These are phyloP conservation scores for Oncorhynchus kisutch DNA, from an alignment of 2,113 vertebrate genomes.

Conservation along the genomic window DNA sequence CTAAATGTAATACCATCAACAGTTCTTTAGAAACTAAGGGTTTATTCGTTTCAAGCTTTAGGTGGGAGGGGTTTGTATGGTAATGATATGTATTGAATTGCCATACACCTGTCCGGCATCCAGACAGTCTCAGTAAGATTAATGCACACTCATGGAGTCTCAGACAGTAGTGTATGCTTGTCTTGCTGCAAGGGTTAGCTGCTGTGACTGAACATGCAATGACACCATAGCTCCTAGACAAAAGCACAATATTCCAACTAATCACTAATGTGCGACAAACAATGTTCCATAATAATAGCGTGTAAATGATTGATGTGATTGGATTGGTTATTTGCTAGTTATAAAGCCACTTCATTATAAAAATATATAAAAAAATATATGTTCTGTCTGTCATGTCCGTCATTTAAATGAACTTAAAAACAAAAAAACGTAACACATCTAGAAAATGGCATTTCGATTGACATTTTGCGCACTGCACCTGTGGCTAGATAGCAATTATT, in stretches of 20 bases:
- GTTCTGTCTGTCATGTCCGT: too few species aligned
- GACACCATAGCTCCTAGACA: not conserved
- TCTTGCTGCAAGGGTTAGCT: not conserved
- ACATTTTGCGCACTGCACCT: slow-evolving; percentile 34
- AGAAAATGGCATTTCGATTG: not conserved
- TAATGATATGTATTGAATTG: not conserved
- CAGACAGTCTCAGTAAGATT: not conserved
- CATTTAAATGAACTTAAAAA: too few species aligned
- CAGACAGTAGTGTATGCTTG: not conserved
- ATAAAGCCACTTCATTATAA: too few species aligned
- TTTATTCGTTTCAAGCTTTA: not conserved
- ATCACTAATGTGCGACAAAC: not conserved
- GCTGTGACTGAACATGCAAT: not conserved
- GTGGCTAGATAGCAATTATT: slow-evolving; percentile 9
- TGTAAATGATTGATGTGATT: too few species aligned
- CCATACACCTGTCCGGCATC: not conserved
- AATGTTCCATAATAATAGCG: too few species aligned
- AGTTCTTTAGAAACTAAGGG: not conserved
- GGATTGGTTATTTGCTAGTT: too few species aligned
- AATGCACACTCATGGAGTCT: not conserved
- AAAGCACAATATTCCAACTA: not conserved
- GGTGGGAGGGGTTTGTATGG: not conserved
- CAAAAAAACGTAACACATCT: not conserved
- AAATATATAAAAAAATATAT: rapidly evolving
- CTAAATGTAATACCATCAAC: too few species aligned